These are phyloP conservation scores for Ophthalmolycus amberensis DNA, from an alignment of 2,113 vertebrate genomes.

Conservation along the genomic window DNA sequence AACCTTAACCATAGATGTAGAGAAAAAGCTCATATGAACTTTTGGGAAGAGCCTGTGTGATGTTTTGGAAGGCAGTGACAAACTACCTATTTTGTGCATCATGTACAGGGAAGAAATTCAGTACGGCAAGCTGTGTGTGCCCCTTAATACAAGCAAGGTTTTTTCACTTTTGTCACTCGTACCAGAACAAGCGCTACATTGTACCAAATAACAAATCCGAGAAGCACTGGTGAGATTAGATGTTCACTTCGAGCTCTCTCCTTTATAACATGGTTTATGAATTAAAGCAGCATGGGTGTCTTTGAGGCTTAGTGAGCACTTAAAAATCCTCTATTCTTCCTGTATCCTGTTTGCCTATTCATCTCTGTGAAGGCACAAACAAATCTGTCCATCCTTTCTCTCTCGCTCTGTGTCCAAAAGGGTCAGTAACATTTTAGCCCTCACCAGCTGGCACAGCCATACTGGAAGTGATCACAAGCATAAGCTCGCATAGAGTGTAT, in stretches of 20 bases:
- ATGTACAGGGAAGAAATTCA: neutral
- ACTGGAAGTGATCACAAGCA: constrained; percentile 64
- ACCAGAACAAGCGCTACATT: neutral
- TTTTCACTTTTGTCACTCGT: neutral
- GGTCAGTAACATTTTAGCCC: constrained; percentile 62
- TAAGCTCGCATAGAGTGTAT: constrained; percentile 48
- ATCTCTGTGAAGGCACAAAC: constrained; percentile 62
- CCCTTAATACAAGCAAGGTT: neutral
- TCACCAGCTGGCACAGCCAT: constrained; percentile 57
- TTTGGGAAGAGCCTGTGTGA: neutral
- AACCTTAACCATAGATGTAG: neutral
- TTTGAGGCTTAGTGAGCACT: constrained; percentile 74
- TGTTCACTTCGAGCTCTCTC: constrained; percentile 68
- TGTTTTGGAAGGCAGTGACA: neutral
- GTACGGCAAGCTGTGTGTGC: neutral
- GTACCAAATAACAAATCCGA: constrained; percentile 28
- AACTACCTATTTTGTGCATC: neutral
- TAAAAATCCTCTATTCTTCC: constrained; percentile 66
- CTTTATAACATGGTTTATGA: constrained; percentile 65
- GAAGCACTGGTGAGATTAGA: constrained; percentile 65
- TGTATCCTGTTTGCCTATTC: constrained; percentile 54
- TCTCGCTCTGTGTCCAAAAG: constrained; percentile 40
- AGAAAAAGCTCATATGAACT: neutral
- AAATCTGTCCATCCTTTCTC: constrained; percentile 65
- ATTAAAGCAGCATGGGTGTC: constrained; percentile 71